Percentiles rank a stretch among this genome's conserved stretches.
These are phyloP conservation scores for Poeciliopsis turneri DNA, from an alignment of 2,797 vertebrate genomes.

Conservation along the genomic window DNA sequence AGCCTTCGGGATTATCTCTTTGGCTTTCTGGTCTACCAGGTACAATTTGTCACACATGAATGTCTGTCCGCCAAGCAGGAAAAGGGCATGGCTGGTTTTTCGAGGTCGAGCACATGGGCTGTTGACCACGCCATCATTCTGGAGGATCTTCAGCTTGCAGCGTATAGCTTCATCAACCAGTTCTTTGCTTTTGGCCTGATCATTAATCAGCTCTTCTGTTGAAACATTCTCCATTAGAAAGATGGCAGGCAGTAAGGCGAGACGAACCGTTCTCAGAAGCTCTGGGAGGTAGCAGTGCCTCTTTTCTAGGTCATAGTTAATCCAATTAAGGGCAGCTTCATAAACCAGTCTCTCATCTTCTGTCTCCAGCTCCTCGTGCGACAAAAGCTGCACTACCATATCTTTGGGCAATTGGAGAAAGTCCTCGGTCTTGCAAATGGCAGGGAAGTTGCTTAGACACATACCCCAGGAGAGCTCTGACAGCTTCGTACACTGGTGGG, in stretches of 20 bases:
- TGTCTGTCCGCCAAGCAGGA: conserved; percentile 95
- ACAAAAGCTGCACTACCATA: conserved; percentile 94
- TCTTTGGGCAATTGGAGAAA: conserved; percentile 98
- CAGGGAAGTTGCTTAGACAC: conserved; percentile 98
- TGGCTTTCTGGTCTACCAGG: conserved; percentile 97
- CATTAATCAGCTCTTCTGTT: conserved; percentile 94
- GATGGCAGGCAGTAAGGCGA: conserved; percentile 94
- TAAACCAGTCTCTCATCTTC: conserved; percentile 97
- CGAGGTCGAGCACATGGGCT: conserved; percentile 94
- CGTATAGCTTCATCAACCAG: conserved; percentile 96
- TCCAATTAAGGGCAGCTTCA: conserved; percentile 95
- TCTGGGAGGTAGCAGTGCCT: conserved; percentile 91
- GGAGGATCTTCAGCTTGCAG: conserved; percentile 96
- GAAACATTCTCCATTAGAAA: conserved; percentile 99
- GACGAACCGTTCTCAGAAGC: conserved; percentile 90
- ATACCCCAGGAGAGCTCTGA: conserved; percentile 97
- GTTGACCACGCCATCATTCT: conserved; percentile 96
- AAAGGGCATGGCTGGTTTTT: conserved; percentile 96
- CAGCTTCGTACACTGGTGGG: conserved; percentile 95
- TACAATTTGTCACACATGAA: conserved; percentile 99
- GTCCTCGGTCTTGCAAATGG: conserved; percentile 96
- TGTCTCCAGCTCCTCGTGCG: conserved; percentile 96
- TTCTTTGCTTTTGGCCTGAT: conserved; percentile 94
- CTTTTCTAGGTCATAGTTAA: conserved; percentile 92
- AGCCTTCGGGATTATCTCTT: conserved; percentile 98